Evolutionary conservation across 2,113 vertebrate species (phyloP).

Genomic region (Calyptomena viridis): DNA sequence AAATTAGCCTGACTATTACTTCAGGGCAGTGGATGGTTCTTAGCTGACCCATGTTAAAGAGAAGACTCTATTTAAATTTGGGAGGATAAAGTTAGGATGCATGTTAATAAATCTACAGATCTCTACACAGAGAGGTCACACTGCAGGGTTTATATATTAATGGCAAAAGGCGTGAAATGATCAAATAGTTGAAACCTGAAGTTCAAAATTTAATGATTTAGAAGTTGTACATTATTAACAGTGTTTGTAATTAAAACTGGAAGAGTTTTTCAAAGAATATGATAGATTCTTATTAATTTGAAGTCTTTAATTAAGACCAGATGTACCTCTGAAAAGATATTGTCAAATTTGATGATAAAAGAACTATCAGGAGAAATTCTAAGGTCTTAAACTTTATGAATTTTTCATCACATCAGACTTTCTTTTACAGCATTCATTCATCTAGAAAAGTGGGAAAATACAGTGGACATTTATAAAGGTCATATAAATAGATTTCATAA

Average conservation of each 20-base stretch:
- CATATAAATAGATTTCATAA: conserved; percentile 25
- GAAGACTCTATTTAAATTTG: background rate
- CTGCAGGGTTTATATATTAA: background rate
- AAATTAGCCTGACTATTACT: background rate
- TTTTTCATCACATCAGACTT: conserved; percentile 22
- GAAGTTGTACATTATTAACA: conserved; percentile 44
- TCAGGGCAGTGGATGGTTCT: background rate
- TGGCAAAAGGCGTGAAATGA: background rate
- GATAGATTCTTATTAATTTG: conserved; percentile 1
- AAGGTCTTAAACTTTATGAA: conserved; percentile 26
- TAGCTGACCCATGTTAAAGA: background rate
- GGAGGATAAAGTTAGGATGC: background rate
- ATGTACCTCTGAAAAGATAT: background rate
- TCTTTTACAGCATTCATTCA: conserved; percentile 18
- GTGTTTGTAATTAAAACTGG: conserved; percentile 34
- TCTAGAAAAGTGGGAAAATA: conserved; percentile 34
- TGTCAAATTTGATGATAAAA: background rate
- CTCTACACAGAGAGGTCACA: background rate
- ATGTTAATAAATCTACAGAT: background rate
- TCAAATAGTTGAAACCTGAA: conserved; percentile 19
- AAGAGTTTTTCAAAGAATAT: background rate
- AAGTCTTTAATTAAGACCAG: conserved; percentile 4
- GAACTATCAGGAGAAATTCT: background rate
- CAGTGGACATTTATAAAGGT: conserved; percentile 37
- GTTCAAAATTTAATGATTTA: conserved; percentile 22